phyloP scores from a whole-genome alignment of 92 coral and sea anemone species.

The Epizoanthus rinbou region DNA sequence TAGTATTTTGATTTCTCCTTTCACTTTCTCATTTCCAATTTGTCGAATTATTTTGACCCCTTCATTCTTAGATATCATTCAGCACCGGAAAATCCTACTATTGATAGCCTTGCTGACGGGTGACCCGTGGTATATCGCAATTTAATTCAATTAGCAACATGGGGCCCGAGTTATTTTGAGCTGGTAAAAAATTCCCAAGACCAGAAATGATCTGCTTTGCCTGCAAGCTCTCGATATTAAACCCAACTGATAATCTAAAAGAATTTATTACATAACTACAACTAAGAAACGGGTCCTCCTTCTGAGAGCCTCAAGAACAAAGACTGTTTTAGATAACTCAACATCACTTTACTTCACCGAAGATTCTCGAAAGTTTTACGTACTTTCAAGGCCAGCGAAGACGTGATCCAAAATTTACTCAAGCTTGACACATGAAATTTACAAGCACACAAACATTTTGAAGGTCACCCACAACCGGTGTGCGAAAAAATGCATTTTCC shows the following conservation, averaged over 20 bases:
- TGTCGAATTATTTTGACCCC: neutral
- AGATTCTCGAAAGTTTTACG: constrained; percentile 14
- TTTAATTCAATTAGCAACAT: constrained; percentile 44
- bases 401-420: constrained; percentile 19
- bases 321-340: neutral
- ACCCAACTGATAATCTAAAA: neutral
- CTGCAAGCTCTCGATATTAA: constrained; percentile 1
- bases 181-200: neutral
- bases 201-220: neutral
- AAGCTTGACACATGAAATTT: constrained; percentile 20
- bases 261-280: neutral
- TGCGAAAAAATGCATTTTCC: neutral
- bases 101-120: constrained; percentile 20
- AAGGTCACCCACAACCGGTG: constrained; percentile 5
- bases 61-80: neutral
- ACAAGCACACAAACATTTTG: constrained; percentile 13
- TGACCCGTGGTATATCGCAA: neutral
- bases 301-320: neutral
- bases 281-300: neutral
- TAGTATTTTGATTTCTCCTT: neutral
- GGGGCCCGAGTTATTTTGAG: constrained; percentile 38
- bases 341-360: neutral
- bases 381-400: neutral
- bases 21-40: neutral
- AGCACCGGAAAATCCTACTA: neutral